Conservation (phyloP, 1,140 invertebrate species). For the Zaprionus capensis region DNA sequence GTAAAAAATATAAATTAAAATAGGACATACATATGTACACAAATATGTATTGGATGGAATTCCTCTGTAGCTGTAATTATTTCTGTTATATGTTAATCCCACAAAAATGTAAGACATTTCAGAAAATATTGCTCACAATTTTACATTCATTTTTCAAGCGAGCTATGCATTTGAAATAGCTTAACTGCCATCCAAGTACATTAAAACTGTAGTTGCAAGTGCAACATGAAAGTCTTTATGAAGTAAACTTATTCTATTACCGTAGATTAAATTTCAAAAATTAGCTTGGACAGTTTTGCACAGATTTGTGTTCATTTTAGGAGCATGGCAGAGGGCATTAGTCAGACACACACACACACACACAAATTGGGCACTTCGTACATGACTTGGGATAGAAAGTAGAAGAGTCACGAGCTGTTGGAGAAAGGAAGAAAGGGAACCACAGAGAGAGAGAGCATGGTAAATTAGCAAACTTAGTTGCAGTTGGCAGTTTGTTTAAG, state of each 20-base stretch:
- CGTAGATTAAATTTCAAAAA: neutral
- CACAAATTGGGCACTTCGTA: neutral
- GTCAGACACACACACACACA: neutral
- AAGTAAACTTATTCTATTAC: slow-evolving; percentile 1
- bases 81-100: neutral
- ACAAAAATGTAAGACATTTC: too few species aligned
- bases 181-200: neutral
- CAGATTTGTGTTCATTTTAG: neutral
- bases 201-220: neutral
- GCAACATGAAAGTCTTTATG: neutral
- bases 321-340: neutral
- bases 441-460: slow-evolving; percentile 48
- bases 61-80: too few species aligned
- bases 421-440: neutral
- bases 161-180: too few species aligned
- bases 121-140: too few species aligned
- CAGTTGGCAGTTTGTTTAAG: slow-evolving; percentile 38
- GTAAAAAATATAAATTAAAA: neutral
- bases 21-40: neutral
- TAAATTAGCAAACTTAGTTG: slow-evolving; percentile 61
- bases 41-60: too few species aligned
- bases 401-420: neutral
- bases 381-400: neutral
- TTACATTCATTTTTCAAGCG: too few species aligned
- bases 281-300: slow-evolving; percentile 1